Conservation (phyloP, 1,140 invertebrate genomes). For the Colletes latitarsis region DNA sequence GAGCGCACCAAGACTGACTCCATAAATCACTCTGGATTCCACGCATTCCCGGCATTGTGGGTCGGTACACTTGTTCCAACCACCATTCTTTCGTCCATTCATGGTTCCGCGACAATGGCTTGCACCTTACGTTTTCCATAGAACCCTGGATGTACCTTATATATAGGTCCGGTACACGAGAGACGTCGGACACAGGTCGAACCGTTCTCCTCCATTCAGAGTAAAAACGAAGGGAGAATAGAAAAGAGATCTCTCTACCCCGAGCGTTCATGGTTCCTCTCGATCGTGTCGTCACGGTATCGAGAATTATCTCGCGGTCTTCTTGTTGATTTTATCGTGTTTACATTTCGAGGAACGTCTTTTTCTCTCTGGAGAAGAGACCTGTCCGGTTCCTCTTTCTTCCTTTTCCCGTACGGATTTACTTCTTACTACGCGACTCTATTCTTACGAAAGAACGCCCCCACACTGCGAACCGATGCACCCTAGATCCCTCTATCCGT, state of each 20-base stretch:
- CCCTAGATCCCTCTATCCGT: conserved; percentile 27
- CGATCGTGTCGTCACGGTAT: conserved; percentile 70
- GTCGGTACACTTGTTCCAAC: conserved; percentile 75
- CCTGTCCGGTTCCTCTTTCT: conserved; percentile 43
- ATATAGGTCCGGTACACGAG: conserved; percentile 12
- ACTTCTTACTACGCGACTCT: conserved; percentile 33
- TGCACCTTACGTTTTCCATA: conserved; percentile 76
- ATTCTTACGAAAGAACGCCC: conserved; percentile 51
- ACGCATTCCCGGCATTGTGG: conserved; percentile 71
- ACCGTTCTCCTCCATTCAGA: conserved; percentile 68
- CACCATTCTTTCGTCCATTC: conserved; percentile 72
- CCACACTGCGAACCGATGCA: conserved; percentile 11
- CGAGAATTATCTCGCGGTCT: conserved; percentile 67
- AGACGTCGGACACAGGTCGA: conserved; percentile 29
- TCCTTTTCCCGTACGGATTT: conserved; percentile 46
- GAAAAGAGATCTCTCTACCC: conserved; percentile 36
- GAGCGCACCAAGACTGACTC: conserved; percentile 34
- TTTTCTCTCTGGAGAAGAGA: conserved; percentile 35
- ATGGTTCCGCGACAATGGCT: conserved; percentile 72
- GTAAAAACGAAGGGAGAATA: conserved; percentile 55
- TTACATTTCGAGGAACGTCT: conserved; percentile 67
- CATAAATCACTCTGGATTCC: conserved; percentile 75
- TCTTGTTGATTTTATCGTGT: conserved; percentile 75
- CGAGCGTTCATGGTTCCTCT: conserved; percentile 48
- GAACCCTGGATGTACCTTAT: conserved; percentile 28